Evolutionary conservation across 2,113 vertebrate species (phyloP), one percentile per base, ranked within the genome.

Genomic region (Lepus europaeus): DNA sequence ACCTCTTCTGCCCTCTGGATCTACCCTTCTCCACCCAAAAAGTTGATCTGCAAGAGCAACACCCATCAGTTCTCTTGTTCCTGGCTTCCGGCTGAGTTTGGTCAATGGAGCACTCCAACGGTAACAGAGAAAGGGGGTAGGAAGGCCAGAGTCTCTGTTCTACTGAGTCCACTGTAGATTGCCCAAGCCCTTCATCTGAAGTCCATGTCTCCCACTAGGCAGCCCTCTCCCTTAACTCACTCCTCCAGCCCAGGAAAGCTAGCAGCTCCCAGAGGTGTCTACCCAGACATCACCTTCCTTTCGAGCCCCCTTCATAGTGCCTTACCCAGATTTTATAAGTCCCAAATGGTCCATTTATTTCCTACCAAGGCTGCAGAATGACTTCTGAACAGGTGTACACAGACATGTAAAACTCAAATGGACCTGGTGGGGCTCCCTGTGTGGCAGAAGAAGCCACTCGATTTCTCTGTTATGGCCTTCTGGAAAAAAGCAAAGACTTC

Each of bases 351-450:
- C 49, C 36, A 64, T 73, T 81, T 36, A 29, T 82, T 89, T 80
- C 78, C 64, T 88, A 3, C 33, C 53, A 25, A 20, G 33, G 45
- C 29, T 22, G 19, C 7, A 51, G 31, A 59, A 80, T 72, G 45
- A 72, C 53, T 72, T 91, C 69, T 39, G 20, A 93, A 45, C 68
- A 70, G 17, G 5, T 80, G 6, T 8, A 68, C 36, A 83, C 25
- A 77, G 19, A 33, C 66, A 31, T 23, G 11, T 3, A 19, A 39
- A 93, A 92, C 31, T 68, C 39, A 53, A 77, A 59, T 10, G 23
- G 39, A 31, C n/a, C 10, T 61, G 10, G 13, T 1, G 1, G 22
- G 27, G 3, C 17, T 3, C 36, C 53, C 45, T 1, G 13, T 3
- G 1, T 0, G 0, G 31, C 64, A 36, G 12, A 31, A 63, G 7